Evolutionary conservation across 2,888 invertebrate species (phyloP).

Genomic region (Seira musarum): DNA sequence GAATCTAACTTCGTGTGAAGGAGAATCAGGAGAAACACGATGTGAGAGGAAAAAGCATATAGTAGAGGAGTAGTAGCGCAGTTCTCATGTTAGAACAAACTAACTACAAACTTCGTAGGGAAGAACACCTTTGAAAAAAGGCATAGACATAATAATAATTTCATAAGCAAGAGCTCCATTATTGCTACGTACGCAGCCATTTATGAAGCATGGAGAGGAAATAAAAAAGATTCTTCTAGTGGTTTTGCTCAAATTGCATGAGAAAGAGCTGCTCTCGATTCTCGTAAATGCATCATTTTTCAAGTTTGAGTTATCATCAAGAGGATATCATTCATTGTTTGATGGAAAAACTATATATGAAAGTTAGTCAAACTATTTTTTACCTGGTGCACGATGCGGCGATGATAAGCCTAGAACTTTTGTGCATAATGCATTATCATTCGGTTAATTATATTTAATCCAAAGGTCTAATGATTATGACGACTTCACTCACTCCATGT

Average conservation of each 20-base stretch:
- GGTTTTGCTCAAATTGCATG: neutral
- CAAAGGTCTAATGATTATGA: neutral
- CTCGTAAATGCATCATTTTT: neutral
- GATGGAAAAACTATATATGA: neutral
- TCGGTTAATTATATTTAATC: neutral
- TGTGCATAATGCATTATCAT: neutral
- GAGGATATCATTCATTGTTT: slow-evolving; percentile 8
- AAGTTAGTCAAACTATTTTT: neutral
- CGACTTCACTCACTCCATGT: no score
- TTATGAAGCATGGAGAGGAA: neutral
- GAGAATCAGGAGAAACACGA: neutral
- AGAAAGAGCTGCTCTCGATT: neutral
- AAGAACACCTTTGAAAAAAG: neutral
- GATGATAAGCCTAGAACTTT: neutral
- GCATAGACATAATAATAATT: no score
- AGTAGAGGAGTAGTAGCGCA: neutral
- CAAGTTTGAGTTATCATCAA: slow-evolving; percentile 5
- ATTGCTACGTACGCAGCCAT: neutral
- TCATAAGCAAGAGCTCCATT: no score
- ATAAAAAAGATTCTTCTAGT: neutral
- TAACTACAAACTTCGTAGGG: no score
- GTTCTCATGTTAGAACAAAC: no score
- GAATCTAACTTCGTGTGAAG: neutral
- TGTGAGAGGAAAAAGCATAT: neutral
- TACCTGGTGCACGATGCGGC: slow-evolving; percentile 1